These are phyloP conservation scores for Carollia perspicillata DNA, from an alignment of 2,113 vertebrate genomes.

Conservation along the genomic window DNA sequence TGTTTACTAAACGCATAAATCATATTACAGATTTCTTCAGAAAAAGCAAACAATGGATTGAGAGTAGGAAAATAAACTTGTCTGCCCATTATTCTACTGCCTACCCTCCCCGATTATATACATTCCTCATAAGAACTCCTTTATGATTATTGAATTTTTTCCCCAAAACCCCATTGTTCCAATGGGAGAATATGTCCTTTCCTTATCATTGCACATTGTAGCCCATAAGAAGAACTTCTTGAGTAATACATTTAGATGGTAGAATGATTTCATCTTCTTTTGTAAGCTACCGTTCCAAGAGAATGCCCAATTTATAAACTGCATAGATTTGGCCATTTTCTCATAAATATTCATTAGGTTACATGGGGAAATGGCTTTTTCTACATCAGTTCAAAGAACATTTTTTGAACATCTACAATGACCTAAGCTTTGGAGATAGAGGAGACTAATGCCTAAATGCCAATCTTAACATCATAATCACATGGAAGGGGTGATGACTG, in stretches of 20 bases:
- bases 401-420: neutral
- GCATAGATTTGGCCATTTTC: neutral
- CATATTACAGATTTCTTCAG: neutral
- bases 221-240: neutral
- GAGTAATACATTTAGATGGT: neutral
- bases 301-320: neutral
- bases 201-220: neutral
- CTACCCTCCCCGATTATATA: neutral
- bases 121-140: neutral
- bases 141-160: neutral
- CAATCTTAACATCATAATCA: neutral
- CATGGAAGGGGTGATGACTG: neutral
- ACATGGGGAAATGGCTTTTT: neutral
- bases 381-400: neutral
- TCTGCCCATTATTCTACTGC: neutral
- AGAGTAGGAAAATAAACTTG: neutral
- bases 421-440: neutral
- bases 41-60: neutral
- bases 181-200: neutral
- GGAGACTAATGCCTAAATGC: neutral
- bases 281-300: neutral
- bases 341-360: neutral
- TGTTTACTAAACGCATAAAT: neutral
- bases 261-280: neutral
- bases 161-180: neutral